Evolutionary conservation across 1,140 invertebrate genomes (phyloP).

Genomic region (Drosophila varians): DNA sequence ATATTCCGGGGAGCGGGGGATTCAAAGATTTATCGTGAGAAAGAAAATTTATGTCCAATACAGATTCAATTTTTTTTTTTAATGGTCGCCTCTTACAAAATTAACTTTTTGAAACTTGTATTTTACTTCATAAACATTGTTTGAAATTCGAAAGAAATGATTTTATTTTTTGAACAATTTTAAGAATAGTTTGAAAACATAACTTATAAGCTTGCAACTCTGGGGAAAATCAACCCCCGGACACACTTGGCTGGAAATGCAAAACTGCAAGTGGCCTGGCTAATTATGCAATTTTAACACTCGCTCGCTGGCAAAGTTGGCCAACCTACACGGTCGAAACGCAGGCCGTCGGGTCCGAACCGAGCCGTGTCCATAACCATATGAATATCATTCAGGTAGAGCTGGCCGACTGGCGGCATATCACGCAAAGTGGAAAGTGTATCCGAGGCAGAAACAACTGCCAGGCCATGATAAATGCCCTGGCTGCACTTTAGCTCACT

Average conservation of each 20-base stretch:
- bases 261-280: constrained; percentile 41
- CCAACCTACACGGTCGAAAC: constrained; percentile 47
- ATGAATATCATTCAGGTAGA: constrained; percentile 61
- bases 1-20: too few species aligned
- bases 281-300: constrained; percentile 79
- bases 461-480: constrained; percentile 56
- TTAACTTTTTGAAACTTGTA: too few species aligned
- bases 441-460: constrained; percentile 46
- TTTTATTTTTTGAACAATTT: too few species aligned
- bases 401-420: constrained; percentile 4
- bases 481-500: constrained; percentile 38
- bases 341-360: constrained; percentile 6
- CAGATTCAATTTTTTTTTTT: too few species aligned
- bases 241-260: constrained; percentile 20
- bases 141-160: too few species aligned
- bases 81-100: too few species aligned
- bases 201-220: constrained; percentile 20
- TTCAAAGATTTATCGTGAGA: too few species aligned
- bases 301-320: constrained; percentile 43
- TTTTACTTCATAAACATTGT: too few species aligned
- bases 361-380: constrained; percentile 38
- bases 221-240: constrained; percentile 14
- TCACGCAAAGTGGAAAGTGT: constrained; percentile 67
- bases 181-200: not conserved
- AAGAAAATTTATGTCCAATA: too few species aligned